Evolutionary conservation across 2,888 invertebrate genomes (phyloP).

Genomic region (Dynastes grantii): DNA sequence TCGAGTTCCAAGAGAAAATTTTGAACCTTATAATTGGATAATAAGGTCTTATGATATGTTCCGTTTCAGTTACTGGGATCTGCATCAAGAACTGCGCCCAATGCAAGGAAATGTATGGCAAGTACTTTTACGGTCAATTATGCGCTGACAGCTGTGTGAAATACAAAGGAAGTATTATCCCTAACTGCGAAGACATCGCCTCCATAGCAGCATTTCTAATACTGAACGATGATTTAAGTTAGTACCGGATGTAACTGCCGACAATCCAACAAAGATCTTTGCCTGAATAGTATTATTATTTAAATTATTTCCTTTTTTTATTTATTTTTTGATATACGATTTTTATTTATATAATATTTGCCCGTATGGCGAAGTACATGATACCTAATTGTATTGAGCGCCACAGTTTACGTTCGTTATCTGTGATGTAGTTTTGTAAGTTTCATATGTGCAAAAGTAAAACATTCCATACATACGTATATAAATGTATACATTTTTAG

Average conservation of each 20-base stretch:
- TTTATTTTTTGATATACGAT: constrained; percentile 23
- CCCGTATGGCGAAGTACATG: neutral
- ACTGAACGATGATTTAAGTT: constrained; percentile 70
- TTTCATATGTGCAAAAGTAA: neutral
- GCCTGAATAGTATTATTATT: constrained; percentile 34
- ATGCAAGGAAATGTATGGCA: constrained; percentile 91
- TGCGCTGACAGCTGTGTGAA: constrained; percentile 90
- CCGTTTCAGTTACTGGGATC: constrained; percentile 71
- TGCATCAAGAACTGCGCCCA: constrained; percentile 92
- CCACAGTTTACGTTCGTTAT: constrained; percentile 13
- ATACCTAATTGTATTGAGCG: neutral
- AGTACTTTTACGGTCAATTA: constrained; percentile 88
- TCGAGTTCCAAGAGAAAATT: neutral
- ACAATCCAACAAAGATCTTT: constrained; percentile 11
- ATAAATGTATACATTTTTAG: neutral
- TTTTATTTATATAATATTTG: neutral
- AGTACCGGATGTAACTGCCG: neutral
- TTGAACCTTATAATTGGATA: neutral
- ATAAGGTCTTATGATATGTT: neutral
- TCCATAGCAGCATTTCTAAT: constrained; percentile 85
- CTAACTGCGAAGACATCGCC: constrained; percentile 87
- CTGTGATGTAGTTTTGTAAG: constrained; percentile 30
- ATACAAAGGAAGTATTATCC: constrained; percentile 86
- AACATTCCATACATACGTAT: neutral
- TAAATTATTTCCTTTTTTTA: constrained; percentile 16